phyloP scores from a whole-genome alignment of 2,797 vertebrate genomes.

The Enteromius fasciolatus region DNA sequence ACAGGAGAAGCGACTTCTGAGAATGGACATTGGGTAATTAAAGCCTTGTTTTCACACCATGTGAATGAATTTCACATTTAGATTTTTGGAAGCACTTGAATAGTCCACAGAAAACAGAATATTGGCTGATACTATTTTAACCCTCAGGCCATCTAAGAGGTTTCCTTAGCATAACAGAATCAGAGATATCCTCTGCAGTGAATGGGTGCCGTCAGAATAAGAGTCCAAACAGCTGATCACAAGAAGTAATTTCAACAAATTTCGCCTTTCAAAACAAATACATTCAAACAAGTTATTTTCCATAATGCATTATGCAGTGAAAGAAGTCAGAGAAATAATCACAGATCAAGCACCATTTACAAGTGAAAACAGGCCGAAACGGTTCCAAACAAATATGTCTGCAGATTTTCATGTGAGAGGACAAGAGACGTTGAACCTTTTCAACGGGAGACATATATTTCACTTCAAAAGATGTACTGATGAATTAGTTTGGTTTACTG shows the following conservation, averaged over 20 bases:
- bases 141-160: no score
- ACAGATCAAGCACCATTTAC: background rate
- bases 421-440: background rate
- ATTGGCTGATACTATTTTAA: no score
- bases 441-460: background rate
- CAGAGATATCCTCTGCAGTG: no score
- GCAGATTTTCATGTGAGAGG: background rate
- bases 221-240: background rate
- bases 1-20: background rate
- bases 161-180: no score
- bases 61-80: background rate
- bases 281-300: background rate
- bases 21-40: constrained; percentile 5
- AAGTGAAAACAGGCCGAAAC: background rate
- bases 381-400: background rate
- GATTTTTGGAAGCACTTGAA: background rate
- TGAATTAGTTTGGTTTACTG: background rate
- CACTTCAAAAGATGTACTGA: background rate
- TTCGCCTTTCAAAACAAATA: background rate
- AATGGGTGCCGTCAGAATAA: background rate
- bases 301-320: background rate
- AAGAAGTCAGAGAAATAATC: background rate
- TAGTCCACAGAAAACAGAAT: background rate
- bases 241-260: background rate
- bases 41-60: background rate